phyloP scores from a whole-genome alignment of 1,140 invertebrate genomes.

The Neocloeon triangulifer region DNA sequence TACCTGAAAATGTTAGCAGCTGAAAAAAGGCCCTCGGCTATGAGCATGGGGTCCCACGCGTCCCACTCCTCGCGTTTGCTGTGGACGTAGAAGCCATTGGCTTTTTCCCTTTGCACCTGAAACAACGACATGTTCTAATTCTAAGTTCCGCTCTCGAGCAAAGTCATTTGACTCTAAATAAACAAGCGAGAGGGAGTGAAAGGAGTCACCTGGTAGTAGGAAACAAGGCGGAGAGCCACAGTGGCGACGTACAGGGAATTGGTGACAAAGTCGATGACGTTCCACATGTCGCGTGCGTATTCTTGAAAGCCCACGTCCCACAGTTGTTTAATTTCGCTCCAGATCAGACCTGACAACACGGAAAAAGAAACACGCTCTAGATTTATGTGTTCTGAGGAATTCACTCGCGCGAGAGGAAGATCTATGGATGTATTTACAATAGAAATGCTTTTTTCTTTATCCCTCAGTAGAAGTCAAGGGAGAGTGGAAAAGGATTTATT shows the following conservation, averaged over 20 bases:
- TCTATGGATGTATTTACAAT: no score
- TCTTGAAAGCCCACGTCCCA: slow-evolving; percentile 93
- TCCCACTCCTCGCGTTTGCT: slow-evolving; percentile 74
- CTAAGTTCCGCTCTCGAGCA: neutral
- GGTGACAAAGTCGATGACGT: slow-evolving; percentile 95
- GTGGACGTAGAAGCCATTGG: no score
- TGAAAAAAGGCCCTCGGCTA: slow-evolving; percentile 89
- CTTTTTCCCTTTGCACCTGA: slow-evolving; percentile 39
- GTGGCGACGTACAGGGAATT: slow-evolving; percentile 95
- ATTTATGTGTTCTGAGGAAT: no score
- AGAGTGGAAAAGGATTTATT: no score
- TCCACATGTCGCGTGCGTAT: slow-evolving; percentile 97
- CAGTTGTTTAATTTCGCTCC: slow-evolving; percentile 95
- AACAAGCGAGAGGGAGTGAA: neutral
- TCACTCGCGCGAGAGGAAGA: no score
- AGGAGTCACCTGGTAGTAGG: slow-evolving; percentile 46
- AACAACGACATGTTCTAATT: no score
- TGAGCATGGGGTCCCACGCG: slow-evolving; percentile 89
- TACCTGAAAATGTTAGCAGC: slow-evolving; percentile 88
- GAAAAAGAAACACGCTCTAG: neutral
- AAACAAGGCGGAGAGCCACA: slow-evolving; percentile 77
- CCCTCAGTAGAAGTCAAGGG: no score
- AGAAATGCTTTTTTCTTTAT: no score
- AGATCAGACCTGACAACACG: slow-evolving; percentile 59
- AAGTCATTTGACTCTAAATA: neutral